Evolutionary conservation across 2,113 vertebrate species (phyloP).

Genomic region (Rhodinocichla rosea): DNA sequence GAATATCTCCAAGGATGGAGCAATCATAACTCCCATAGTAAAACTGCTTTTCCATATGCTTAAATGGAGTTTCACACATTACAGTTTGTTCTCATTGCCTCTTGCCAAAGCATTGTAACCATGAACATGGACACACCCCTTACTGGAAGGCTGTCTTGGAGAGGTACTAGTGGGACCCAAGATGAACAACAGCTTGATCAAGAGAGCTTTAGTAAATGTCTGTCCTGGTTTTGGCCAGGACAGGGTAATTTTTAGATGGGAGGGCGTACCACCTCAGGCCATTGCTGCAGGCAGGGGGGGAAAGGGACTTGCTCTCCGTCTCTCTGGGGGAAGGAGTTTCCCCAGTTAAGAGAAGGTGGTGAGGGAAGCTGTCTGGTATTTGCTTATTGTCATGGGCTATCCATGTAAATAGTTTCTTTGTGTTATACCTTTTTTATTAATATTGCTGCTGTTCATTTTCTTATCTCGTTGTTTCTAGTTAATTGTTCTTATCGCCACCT

Average conservation of each 20-base stretch:
- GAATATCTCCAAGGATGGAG: not conserved
- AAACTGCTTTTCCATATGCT: not conserved
- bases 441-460: not conserved
- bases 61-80: not conserved
- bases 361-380: not conserved
- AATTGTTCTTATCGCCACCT: not conserved
- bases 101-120: not conserved
- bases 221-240: not conserved
- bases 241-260: not conserved
- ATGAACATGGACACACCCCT: not conserved
- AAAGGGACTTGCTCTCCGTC: not conserved
- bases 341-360: not conserved
- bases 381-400: not conserved
- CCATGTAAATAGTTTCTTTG: accelerated
- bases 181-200: not conserved
- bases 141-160: not conserved
- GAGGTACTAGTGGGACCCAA: not conserved
- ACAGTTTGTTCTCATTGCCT: not conserved
- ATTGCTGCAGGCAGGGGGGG: not conserved
- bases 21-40: not conserved
- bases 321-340: not conserved
- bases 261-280: not conserved
- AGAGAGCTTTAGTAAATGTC: not conserved
- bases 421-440: not conserved
- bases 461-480: not conserved